These are phyloP conservation scores for Actenoides lindsayi DNA, from an alignment of 2,113 vertebrate species.

Conservation along the genomic window DNA sequence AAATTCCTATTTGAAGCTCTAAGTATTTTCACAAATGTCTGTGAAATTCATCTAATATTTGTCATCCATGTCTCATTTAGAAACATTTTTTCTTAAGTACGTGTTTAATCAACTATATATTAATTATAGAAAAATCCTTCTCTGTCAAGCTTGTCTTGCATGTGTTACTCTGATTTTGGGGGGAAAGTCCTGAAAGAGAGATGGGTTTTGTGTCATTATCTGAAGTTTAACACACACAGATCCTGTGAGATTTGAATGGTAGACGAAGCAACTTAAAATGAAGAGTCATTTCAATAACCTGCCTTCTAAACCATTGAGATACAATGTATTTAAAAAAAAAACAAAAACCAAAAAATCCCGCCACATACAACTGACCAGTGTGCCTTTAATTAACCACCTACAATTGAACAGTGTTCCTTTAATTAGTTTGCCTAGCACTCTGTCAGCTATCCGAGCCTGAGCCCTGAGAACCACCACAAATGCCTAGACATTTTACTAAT, in stretches of 20 bases:
- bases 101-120: neutral
- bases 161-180: neutral
- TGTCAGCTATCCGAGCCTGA: neutral
- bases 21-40: neutral
- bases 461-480: neutral
- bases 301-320: neutral
- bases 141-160: neutral
- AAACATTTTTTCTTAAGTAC: neutral
- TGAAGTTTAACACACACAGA: neutral
- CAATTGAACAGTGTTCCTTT: neutral
- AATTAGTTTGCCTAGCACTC: neutral
- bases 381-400: neutral
- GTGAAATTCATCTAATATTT: neutral
- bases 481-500: rapidly evolving
- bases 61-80: neutral
- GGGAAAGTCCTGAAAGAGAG: neutral
- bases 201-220: neutral
- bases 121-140: neutral
- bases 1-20: neutral
- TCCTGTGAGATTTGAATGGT: neutral
- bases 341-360: neutral
- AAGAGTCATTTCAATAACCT: neutral
- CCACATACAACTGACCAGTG: too few species aligned
- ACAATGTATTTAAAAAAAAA: neutral
- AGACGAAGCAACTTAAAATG: neutral